Conservation (phyloP, 2,797 vertebrate species). For the Orestias chungarensis region DNA sequence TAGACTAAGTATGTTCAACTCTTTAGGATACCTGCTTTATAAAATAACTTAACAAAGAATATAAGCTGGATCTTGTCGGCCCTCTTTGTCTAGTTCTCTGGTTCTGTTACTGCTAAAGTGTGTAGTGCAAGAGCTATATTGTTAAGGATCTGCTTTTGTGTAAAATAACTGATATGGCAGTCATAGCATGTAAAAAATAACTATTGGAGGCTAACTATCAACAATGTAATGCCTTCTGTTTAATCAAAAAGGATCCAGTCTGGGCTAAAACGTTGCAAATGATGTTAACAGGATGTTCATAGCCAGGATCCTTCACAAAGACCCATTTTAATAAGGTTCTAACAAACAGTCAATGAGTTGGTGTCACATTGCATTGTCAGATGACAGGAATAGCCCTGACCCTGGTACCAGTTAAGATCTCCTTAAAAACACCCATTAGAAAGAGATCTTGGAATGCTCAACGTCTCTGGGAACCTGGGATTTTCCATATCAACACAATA, state of each 20-base stretch:
- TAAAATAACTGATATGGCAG: background rate
- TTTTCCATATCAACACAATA: slow-evolving; percentile 27
- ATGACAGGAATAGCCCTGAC: slow-evolving; percentile 43
- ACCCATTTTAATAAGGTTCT: slow-evolving; percentile 18
- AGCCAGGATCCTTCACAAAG: background rate
- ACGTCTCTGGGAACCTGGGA: slow-evolving; percentile 28
- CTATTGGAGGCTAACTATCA: background rate
- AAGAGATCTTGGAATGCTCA: slow-evolving; percentile 13
- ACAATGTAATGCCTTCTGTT: background rate
- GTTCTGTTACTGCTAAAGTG: background rate
- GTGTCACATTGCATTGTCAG: slow-evolving; percentile 41
- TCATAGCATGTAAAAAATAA: background rate
- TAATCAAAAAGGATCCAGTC: background rate
- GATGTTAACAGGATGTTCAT: slow-evolving; percentile 4
- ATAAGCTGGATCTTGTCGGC: background rate
- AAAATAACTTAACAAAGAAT: background rate
- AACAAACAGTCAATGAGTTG: slow-evolving; percentile 42
- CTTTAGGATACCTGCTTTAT: background rate
- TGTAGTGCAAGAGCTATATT: background rate
- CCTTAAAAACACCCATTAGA: slow-evolving; percentile 35
- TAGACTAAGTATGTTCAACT: background rate
- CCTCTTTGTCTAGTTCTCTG: background rate
- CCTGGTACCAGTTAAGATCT: slow-evolving; percentile 33
- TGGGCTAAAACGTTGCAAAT: background rate
- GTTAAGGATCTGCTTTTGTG: background rate